phyloP scores from a whole-genome alignment of 2,888 invertebrate species.

The Andrena marginata region DNA sequence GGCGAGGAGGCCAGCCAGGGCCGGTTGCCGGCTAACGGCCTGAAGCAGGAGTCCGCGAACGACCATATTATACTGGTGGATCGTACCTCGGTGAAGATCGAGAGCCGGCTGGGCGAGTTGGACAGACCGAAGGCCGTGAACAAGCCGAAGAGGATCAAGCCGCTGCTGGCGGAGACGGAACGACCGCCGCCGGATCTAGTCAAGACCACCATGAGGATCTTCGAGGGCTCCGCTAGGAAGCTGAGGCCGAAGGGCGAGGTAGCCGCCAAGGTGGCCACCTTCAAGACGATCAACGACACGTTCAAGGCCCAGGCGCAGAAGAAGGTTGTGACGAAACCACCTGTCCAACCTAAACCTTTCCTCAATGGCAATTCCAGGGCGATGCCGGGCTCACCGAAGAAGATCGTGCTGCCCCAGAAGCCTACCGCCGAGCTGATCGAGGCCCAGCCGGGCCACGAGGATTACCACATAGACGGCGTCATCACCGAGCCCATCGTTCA shows the following conservation, averaged over 20 bases:
- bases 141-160: conserved; percentile 88
- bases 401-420: conserved; percentile 71
- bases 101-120: conserved; percentile 82
- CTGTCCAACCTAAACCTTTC: conserved; percentile 86
- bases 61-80: conserved; percentile 86
- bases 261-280: conserved; percentile 88
- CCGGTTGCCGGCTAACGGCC: conserved; percentile 49
- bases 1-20: conserved; percentile 60
- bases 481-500: conserved; percentile 81
- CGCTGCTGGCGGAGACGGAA: conserved; percentile 90
- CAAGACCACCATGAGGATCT: conserved; percentile 93
- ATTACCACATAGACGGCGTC: conserved; percentile 78
- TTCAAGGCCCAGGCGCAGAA: conserved; percentile 85
- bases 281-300: conserved; percentile 88
- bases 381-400: conserved; percentile 82
- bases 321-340: conserved; percentile 85
- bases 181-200: conserved; percentile 96
- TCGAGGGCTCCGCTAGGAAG: conserved; percentile 88
- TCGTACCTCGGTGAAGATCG: conserved; percentile 81
- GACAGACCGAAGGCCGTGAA: conserved; percentile 85
- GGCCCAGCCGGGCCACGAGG: conserved; percentile 69
- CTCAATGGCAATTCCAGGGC: conserved; percentile 76
- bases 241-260: conserved; percentile 86
- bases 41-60: conserved; percentile 84
- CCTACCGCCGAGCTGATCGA: conserved; percentile 78